Evolutionary conservation across 1,140 invertebrate genomes (phyloP), one percentile per base, ranked within the genome.

Genomic region (Subanguina moxae): DNA sequence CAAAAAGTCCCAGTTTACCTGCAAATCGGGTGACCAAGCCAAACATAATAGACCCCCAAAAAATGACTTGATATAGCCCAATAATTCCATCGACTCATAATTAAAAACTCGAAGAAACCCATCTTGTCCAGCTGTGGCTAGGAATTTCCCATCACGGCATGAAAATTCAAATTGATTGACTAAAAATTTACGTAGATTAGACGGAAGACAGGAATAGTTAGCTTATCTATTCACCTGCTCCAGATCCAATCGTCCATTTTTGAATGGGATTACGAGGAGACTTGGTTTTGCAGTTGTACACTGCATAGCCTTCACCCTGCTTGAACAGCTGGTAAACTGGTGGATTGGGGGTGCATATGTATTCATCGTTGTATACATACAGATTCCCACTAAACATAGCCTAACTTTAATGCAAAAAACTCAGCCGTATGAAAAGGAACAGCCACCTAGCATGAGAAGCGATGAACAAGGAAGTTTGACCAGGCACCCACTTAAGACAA

Each of bases 111-210:
- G 85, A 7, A 99, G 86, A 83, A 93, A 94, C 19, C 95, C 95
- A 86, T 98, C 95, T 84, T 82, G 78, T 25, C 78, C 63, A 23
- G 92, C 93, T 27, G 92, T 88, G 7, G 93, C 95, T 57, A 98
- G 83, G 83, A 94, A 92, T 52, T 90, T 87, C 27, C 90, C 90
- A 86, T 92, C 94, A 25, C 90, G 89, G 85, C 66, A 59, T 48
- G 93, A 96, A 84, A 99, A 99, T 56, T 91, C 90, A 85, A 98
- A 94, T 84, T 97, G 92, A 84, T 98, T 97, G 75, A 98, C 86
- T 89, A 86, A 90, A 88, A 48, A 38, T 5, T 38, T 38, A 38
- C 32, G 32, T 38, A 11, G 32, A 38, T 38, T 38, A 38, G 32
- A n/a, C n/a, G n/a, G n/a, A n/a, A n/a, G n/a, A n/a, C n/a, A n/a